Percentiles rank a stretch among this genome's conserved stretches.
Evolutionary conservation across 64 coral and sea anemone genomes (phyloP).

Genomic region (Montipora sp.): DNA sequence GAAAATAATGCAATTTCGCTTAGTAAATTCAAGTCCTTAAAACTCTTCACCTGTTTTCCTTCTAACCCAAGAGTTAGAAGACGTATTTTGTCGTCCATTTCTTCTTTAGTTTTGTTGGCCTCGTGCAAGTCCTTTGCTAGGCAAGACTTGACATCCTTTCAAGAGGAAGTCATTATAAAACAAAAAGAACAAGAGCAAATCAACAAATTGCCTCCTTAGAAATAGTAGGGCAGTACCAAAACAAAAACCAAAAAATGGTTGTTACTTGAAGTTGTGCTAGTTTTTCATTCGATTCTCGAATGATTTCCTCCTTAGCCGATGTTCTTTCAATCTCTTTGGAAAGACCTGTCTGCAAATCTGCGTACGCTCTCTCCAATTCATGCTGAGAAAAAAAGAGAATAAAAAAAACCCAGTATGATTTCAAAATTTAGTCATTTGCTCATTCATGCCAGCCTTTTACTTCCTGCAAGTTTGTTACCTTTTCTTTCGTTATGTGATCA

Average conservation of each 20-base stretch:
- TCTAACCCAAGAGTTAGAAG: slow-evolving; percentile 21
- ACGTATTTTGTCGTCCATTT: slow-evolving; percentile 22
- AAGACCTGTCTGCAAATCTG: slow-evolving; percentile 12
- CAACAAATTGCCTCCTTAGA: background rate
- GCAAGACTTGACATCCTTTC: slow-evolving; percentile 11
- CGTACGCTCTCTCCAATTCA: slow-evolving; percentile 34
- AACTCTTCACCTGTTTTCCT: slow-evolving; percentile 7
- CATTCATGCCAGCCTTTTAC: background rate
- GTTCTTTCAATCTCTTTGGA: slow-evolving; percentile 18
- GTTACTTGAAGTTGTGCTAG: slow-evolving; percentile 7
- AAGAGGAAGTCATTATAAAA: background rate
- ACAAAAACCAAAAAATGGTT: background rate
- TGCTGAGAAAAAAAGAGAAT: background rate
- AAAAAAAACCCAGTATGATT: background rate
- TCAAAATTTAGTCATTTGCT: background rate
- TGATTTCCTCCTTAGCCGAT: background rate
- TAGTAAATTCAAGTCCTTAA: background rate
- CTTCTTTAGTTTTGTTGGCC: slow-evolving; percentile 7
- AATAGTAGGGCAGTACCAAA: background rate
- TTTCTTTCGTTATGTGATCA: slow-evolving; percentile 25
- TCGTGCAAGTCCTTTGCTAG: background rate
- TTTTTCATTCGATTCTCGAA: slow-evolving; percentile 21
- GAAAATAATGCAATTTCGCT: background rate
- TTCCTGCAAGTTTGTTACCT: background rate
- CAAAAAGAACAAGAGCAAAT: background rate